phyloP scores from a whole-genome alignment of 2,113 vertebrate species.

The Chloroceryle aenea region DNA sequence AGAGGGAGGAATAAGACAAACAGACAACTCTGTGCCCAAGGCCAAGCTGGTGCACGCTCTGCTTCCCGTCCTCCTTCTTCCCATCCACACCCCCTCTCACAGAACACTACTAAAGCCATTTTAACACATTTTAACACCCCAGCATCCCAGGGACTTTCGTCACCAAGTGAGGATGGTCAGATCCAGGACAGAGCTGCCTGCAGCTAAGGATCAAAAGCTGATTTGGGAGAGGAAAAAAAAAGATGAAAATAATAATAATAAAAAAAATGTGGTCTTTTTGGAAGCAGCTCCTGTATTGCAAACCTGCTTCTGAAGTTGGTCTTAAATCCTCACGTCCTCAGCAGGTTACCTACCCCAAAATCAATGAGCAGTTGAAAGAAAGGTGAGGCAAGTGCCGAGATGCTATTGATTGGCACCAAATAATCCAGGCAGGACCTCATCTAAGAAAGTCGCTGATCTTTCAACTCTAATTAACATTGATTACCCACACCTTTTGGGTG shows the following conservation, averaged over 20 bases:
- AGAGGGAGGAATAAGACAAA: not conserved
- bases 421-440: conserved; percentile 63
- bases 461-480: conserved; percentile 69
- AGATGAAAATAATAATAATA: not conserved
- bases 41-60: not conserved
- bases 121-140: not conserved
- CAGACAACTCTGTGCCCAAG: not conserved
- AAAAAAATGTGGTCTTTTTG: not conserved
- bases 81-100: not conserved
- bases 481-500: conserved; percentile 39
- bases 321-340: not conserved
- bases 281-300: not conserved
- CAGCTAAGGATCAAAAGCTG: accelerated
- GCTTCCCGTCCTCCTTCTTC: not conserved
- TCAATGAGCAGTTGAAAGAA: conserved; percentile 56
- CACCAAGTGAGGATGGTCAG: accelerated
- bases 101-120: not conserved
- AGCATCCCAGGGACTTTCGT: accelerated
- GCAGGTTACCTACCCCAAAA: not conserved
- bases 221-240: not conserved
- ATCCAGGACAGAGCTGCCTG: not conserved
- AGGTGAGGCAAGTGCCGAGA: conserved; percentile 48
- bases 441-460: conserved; percentile 54
- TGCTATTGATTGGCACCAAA: conserved; percentile 58
- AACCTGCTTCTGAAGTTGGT: not conserved